Evolutionary conservation across 2,113 vertebrate species (phyloP).

Genomic region (Elgaria multicarinata): DNA sequence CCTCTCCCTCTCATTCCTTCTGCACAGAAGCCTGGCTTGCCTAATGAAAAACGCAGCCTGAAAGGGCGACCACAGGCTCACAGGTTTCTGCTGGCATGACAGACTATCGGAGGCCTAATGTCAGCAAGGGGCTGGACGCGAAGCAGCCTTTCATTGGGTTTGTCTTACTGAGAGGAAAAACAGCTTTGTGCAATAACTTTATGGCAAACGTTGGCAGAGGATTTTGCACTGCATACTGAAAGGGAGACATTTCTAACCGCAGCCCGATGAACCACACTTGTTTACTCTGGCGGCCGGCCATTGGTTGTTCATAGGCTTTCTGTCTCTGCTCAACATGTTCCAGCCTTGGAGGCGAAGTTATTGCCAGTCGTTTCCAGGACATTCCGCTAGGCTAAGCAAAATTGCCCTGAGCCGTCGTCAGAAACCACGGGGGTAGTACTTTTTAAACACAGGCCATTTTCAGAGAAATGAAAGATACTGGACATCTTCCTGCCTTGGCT

Average conservation of each 20-base stretch:
- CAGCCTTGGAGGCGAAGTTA: slow-evolving; percentile 85
- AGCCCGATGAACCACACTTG: slow-evolving; percentile 95
- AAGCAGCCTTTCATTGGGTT: slow-evolving; percentile 87
- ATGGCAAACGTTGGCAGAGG: slow-evolving; percentile 89
- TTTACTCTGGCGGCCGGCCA: slow-evolving; percentile 93
- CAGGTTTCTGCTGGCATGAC: slow-evolving; percentile 82
- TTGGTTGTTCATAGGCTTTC: slow-evolving; percentile 98
- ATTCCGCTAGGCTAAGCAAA: slow-evolving; percentile 95
- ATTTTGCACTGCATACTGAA: slow-evolving; percentile 88
- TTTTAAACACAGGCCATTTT: slow-evolving; percentile 78
- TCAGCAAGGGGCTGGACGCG: slow-evolving; percentile 80
- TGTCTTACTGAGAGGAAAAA: slow-evolving; percentile 88
- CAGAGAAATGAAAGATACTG: slow-evolving; percentile 73
- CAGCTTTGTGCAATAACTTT: slow-evolving; percentile 92
- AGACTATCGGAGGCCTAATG: slow-evolving; percentile 74
- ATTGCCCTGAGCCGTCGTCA: slow-evolving; percentile 88
- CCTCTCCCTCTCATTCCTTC: neutral
- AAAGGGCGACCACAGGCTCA: slow-evolving; percentile 71
- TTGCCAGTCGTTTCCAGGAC: slow-evolving; percentile 95
- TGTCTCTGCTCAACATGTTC: slow-evolving; percentile 95
- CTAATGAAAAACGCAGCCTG: slow-evolving; percentile 74
- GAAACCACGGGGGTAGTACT: slow-evolving; percentile 82
- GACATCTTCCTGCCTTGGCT: slow-evolving; percentile 47
- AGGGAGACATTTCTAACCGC: slow-evolving; percentile 94
- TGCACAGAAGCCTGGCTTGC: slow-evolving; percentile 64